Evolutionary conservation across 2,888 invertebrate genomes (phyloP).

Genomic region (Eupithecia insigniata): DNA sequence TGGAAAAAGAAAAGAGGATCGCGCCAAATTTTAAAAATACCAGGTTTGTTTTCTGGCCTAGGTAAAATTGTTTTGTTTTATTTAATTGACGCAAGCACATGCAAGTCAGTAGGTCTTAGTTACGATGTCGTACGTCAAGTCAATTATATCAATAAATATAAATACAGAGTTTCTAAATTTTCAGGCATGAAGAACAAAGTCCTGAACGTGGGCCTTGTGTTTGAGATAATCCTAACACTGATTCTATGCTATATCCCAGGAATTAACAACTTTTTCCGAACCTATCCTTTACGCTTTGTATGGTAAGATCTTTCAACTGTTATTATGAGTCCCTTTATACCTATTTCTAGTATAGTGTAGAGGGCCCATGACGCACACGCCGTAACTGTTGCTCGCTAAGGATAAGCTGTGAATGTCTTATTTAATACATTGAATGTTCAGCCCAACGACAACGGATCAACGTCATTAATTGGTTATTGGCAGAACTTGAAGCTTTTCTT

Average conservation of each 20-base stretch:
- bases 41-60: too few relatives aligned
- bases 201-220: conserved; percentile 86
- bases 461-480: too few relatives aligned
- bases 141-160: neutral
- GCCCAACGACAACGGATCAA: too few relatives aligned
- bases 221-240: conserved; percentile 86
- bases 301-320: conserved; percentile 59
- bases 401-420: too few relatives aligned
- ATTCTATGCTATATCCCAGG: conserved; percentile 88
- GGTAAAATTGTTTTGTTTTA: neutral
- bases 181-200: conserved; percentile 88
- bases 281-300: conserved; percentile 81
- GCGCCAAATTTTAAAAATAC: too few relatives aligned
- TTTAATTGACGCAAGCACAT: neutral
- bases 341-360: too few relatives aligned
- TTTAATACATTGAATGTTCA: too few relatives aligned
- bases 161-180: conserved; percentile 51
- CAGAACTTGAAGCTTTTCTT: too few relatives aligned
- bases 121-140: neutral
- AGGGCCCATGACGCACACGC: too few relatives aligned
- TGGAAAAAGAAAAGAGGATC: too few relatives aligned
- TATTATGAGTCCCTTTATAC: too few relatives aligned
- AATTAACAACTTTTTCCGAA: conserved; percentile 82
- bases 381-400: too few relatives aligned
- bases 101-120: neutral